Evolutionary conservation across 92 coral and sea anemone genomes (phyloP).

Genomic region (Heliopora coerulea): DNA sequence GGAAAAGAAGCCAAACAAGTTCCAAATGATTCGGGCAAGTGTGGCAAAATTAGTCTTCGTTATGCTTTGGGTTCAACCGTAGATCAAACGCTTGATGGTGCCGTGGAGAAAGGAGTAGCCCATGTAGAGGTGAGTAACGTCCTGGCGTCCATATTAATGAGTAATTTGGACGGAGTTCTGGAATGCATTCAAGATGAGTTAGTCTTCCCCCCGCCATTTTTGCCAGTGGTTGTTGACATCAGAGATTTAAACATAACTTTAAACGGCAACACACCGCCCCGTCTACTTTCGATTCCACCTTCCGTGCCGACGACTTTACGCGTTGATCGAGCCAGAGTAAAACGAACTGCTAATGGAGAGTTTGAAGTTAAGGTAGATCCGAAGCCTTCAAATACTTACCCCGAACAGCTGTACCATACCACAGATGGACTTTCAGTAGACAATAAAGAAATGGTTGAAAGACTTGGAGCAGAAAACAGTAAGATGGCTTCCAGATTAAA

Average conservation of each 20-base stretch:
- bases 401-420: constrained; percentile 33
- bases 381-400: constrained; percentile 23
- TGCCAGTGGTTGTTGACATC: constrained; percentile 76
- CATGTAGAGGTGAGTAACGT: constrained; percentile 62
- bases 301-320: constrained; percentile 78
- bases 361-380: constrained; percentile 57
- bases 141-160: constrained; percentile 59
- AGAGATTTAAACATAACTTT: constrained; percentile 65
- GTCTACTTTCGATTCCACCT: constrained; percentile 76
- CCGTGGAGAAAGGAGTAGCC: constrained; percentile 88
- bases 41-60: constrained; percentile 61
- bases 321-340: constrained; percentile 65
- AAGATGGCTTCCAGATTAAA: constrained; percentile 69
- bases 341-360: constrained; percentile 65
- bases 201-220: constrained; percentile 57
- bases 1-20: constrained; percentile 46
- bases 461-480: constrained; percentile 64
- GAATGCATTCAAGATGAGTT: constrained; percentile 94
- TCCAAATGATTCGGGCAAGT: constrained; percentile 41
- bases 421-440: constrained; percentile 30
- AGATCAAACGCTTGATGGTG: constrained; percentile 64
- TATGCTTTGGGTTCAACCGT: constrained; percentile 87
- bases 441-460: constrained; percentile 52
- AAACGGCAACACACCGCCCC: constrained; percentile 70
- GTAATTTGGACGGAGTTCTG: constrained; percentile 74